Conservation (phyloP, 1,140 invertebrate species). For the Radopholus similis region DNA sequence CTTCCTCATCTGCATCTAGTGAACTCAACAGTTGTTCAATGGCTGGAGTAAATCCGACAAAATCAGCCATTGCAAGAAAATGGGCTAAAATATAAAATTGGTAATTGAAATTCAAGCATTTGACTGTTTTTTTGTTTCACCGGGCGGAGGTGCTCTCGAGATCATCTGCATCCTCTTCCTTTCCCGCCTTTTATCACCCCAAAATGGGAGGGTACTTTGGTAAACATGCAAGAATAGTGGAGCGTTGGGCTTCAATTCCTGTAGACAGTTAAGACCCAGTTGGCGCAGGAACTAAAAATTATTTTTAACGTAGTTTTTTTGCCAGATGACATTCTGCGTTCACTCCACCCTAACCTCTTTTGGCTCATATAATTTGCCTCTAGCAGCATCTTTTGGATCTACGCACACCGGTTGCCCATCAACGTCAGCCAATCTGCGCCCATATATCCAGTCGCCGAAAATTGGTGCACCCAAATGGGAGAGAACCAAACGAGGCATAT, state of each 20-base stretch:
- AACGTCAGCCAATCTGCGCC: constrained; percentile 7
- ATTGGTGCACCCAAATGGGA: constrained; percentile 27
- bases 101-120: too few species aligned
- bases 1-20: constrained; percentile 17
- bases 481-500: constrained; percentile 19
- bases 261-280: neutral
- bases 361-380: neutral
- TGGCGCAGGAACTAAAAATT: neutral
- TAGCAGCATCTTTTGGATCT: constrained; percentile 1
- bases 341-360: neutral
- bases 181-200: neutral
- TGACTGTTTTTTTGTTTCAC: neutral
- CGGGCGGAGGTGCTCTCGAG: constrained; percentile 9
- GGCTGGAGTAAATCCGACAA: constrained; percentile 4
- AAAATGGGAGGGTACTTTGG: constrained; percentile 11
- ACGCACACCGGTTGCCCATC: constrained; percentile 13
- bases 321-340: neutral
- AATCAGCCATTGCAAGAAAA: constrained; percentile 23
- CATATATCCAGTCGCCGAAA: constrained; percentile 19
- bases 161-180: neutral
- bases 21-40: constrained; percentile 16
- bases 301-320: too few species aligned
- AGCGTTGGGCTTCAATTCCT: neutral
- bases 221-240: constrained; percentile 1
- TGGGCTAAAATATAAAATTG: constrained; percentile 22